Conservation (phyloP, 2,888 invertebrate species). For the Synanthedon vespiformis region DNA sequence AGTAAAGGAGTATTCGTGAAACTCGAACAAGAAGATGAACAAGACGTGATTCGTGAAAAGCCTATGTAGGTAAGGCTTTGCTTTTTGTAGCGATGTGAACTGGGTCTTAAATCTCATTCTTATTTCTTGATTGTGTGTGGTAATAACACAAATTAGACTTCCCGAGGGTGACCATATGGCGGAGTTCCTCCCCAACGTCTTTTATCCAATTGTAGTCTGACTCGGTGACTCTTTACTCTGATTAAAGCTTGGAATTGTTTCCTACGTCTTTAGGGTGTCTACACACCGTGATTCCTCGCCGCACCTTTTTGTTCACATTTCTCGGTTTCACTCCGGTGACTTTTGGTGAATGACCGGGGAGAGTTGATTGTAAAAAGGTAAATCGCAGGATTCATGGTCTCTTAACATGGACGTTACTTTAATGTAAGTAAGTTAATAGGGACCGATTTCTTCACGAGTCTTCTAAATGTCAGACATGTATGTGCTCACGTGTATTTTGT, state of each 20-base stretch:
- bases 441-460: conserved; percentile 33
- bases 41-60: too few relatives aligned
- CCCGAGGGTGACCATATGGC: conserved; percentile 49
- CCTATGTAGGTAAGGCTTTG: too few relatives aligned
- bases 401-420: conserved; percentile 35
- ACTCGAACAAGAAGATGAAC: too few relatives aligned
- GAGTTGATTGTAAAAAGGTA: conserved; percentile 39
- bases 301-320: conserved; percentile 62
- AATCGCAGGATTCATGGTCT: conserved; percentile 65
- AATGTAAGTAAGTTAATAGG: too few relatives aligned
- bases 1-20: too few relatives aligned
- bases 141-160: conserved; percentile 34
- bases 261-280: conserved; percentile 48
- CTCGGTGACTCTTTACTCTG: conserved; percentile 28
- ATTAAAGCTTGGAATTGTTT: conserved; percentile 19
- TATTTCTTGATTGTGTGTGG: not conserved
- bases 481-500: too few relatives aligned
- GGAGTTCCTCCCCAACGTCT: conserved; percentile 41
- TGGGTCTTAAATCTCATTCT: too few relatives aligned
- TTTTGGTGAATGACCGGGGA: conserved; percentile 64
- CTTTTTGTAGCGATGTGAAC: too few relatives aligned
- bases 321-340: conserved; percentile 50
- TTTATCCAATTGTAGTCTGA: conserved; percentile 22
- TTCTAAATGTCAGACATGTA: too few relatives aligned
- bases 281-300: conserved; percentile 58